phyloP scores from a whole-genome alignment of 1,140 invertebrate species.

The Drosophila arizonae region DNA sequence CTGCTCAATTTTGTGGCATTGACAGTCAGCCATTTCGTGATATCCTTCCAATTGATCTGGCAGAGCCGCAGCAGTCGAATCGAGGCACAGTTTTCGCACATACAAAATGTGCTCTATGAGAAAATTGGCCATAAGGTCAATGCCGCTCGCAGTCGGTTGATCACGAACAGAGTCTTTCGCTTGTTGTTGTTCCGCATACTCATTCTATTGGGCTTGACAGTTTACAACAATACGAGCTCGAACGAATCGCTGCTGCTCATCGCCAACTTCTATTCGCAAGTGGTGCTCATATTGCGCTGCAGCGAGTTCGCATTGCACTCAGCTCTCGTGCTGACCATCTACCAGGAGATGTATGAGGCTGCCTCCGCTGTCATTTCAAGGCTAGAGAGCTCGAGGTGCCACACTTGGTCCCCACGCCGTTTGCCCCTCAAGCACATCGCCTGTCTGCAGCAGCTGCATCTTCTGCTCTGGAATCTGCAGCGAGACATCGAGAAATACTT shows the following conservation, averaged over 20 bases:
- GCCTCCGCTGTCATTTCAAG: not conserved
- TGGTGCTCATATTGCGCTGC: slow-evolving; percentile 27
- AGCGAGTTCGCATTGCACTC: slow-evolving; percentile 31
- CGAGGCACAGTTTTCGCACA: slow-evolving; percentile 20
- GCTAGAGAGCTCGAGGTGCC: slow-evolving; percentile 1
- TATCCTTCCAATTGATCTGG: slow-evolving; percentile 27
- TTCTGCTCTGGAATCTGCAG: slow-evolving; percentile 22
- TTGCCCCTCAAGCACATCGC: slow-evolving; percentile 1
- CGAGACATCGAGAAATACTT: slow-evolving; percentile 30
- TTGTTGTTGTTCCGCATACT: slow-evolving; percentile 3
- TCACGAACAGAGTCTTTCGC: slow-evolving; percentile 8
- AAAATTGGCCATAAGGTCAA: slow-evolving; percentile 14
- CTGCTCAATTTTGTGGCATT: slow-evolving; percentile 22
- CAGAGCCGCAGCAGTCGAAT: slow-evolving; percentile 7
- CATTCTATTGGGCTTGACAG: not conserved
- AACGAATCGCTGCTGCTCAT: slow-evolving; percentile 5
- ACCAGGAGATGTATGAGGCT: slow-evolving; percentile 25
- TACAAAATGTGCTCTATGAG: slow-evolving; percentile 4
- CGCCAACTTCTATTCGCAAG: slow-evolving; percentile 29
- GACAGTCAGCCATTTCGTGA: slow-evolving; percentile 12
- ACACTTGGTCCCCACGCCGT: not conserved
- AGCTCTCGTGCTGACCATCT: slow-evolving; percentile 13
- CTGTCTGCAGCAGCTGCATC: slow-evolving; percentile 27
- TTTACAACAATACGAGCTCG: not conserved
- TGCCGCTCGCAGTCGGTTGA: not conserved